phyloP scores from a whole-genome alignment of 2,797 vertebrate species.

The Onychomys torridus region DNA sequence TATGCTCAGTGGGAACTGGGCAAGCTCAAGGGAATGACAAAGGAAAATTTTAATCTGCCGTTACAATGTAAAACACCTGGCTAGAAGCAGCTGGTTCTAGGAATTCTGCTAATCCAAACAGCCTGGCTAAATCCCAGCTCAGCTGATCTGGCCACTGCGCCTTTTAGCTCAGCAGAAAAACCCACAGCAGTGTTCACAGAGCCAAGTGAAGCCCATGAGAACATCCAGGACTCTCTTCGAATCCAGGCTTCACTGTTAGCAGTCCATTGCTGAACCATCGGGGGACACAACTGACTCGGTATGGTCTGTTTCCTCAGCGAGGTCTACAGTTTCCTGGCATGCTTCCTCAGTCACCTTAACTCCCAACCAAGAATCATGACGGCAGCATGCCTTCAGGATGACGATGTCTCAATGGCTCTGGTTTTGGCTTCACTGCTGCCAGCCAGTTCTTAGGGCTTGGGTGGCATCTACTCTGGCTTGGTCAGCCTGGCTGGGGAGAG shows the following conservation, averaged over 20 bases:
- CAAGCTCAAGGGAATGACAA: background rate
- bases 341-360: background rate
- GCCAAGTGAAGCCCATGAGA: conserved; percentile 10
- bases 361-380: background rate
- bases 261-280: conserved; percentile 24
- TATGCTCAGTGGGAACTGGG: background rate
- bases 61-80: conserved; percentile 30
- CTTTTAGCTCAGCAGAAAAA: conserved; percentile 53
- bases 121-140: background rate
- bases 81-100: background rate
- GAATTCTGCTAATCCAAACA: conserved; percentile 1
- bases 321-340: background rate
- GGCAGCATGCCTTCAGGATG: background rate
- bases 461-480: background rate
- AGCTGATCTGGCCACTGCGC: background rate
- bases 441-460: background rate
- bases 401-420: background rate
- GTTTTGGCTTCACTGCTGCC: background rate
- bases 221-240: background rate
- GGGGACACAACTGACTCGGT: background rate
- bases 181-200: background rate
- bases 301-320: background rate
- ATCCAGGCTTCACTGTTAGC: background rate
- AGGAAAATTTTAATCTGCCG: conserved; percentile 1
- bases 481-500: background rate